Evolutionary conservation across 2,113 vertebrate genomes (phyloP).

Genomic region (Cinclus cinclus): DNA sequence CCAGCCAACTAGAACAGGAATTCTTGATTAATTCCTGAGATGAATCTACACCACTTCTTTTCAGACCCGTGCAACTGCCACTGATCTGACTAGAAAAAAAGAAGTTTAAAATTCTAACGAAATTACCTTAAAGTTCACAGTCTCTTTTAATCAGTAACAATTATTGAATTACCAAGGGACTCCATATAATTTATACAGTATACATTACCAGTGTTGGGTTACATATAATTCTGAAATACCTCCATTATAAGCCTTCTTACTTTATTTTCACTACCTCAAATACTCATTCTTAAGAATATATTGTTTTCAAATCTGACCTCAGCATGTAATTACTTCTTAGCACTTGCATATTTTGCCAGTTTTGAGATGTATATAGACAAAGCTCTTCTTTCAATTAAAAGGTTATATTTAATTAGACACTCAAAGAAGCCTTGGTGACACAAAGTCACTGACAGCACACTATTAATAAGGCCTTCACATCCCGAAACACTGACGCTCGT

Average conservation of each 20-base stretch:
- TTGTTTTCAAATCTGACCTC: not conserved
- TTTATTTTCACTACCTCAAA: not conserved
- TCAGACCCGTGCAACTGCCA: not conserved
- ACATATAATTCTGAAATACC: not conserved
- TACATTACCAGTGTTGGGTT: not conserved
- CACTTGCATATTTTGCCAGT: not conserved
- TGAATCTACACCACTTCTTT: not conserved
- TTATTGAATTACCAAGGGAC: not conserved
- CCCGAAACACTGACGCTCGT: not conserved
- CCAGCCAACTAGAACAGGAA: not conserved
- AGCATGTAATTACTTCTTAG: not conserved
- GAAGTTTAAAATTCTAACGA: not conserved
- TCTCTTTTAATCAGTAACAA: not conserved
- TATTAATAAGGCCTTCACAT: not conserved
- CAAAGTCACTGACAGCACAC: not conserved
- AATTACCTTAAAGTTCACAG: not conserved
- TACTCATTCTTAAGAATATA: not conserved
- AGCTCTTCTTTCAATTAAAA: not conserved
- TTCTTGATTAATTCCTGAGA: slow-evolving; percentile 2
- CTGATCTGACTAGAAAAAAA: not conserved
- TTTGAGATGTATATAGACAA: not conserved
- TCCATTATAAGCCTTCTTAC: not conserved
- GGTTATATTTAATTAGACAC: not conserved
- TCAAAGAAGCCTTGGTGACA: not conserved
- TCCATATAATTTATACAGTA: not conserved